Conservation (phyloP, 2,797 vertebrate genomes). For the Phyllotis vaccarum region DNA sequence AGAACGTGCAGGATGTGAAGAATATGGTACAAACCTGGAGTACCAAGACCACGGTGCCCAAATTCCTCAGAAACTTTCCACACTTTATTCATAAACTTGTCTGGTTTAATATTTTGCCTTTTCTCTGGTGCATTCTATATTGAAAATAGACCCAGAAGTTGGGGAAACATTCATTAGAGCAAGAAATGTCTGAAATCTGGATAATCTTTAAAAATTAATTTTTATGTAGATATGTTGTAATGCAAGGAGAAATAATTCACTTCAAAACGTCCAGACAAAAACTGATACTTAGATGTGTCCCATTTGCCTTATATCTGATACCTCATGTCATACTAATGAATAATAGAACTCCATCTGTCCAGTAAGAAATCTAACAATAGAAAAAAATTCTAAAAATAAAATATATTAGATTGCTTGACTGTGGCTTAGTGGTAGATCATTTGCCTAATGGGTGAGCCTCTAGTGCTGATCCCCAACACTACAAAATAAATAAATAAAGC, state of each 20-base stretch:
- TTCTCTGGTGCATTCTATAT: neutral
- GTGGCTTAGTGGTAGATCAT: neutral
- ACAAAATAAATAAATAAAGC: neutral
- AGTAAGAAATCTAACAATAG: neutral
- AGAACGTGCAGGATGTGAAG: neutral
- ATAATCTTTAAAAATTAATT: neutral
- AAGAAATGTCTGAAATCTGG: constrained; percentile 39
- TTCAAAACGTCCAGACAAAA: neutral
- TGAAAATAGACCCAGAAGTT: neutral
- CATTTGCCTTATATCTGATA: neutral
- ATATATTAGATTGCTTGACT: neutral
- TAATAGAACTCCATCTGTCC: neutral
- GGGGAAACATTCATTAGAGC: neutral
- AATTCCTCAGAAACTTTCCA: neutral
- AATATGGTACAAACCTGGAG: neutral
- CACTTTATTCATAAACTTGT: neutral
- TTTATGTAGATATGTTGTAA: constrained; percentile 53
- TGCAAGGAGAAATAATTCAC: constrained; percentile 2
- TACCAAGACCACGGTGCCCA: neutral
- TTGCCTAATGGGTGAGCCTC: neutral
- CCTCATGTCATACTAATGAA: neutral
- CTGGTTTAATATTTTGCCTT: neutral
- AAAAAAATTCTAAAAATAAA: neutral
- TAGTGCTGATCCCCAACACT: neutral
- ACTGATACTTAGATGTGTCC: neutral